Percentiles rank a stretch among this genome's conserved stretches.
Conservation (phyloP, 2,113 vertebrate species). For the Speoplatyrhinus poulsoni region DNA sequence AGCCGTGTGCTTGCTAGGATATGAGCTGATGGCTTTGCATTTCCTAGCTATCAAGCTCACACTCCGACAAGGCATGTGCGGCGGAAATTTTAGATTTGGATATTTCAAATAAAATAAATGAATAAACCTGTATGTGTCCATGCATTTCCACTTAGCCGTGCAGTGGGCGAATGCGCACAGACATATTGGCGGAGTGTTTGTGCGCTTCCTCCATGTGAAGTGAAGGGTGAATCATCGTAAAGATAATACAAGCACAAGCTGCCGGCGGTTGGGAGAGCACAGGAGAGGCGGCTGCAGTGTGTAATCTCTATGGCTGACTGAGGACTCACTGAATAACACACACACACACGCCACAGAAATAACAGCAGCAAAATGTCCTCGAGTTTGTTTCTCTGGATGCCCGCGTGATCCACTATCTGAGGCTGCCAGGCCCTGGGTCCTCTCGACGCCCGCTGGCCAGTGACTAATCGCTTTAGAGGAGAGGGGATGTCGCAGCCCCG, state of each 20-base stretch:
- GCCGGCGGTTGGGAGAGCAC: conserved; percentile 36
- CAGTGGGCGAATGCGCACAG: conserved; percentile 1
- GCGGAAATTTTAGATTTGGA: conserved; percentile 11
- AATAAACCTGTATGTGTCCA: neutral
- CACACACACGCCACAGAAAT: conserved; percentile 52
- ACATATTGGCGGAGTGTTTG: conserved; percentile 18
- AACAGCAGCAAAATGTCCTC: conserved; percentile 53
- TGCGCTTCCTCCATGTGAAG: conserved; percentile 51
- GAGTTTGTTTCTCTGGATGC: conserved; percentile 53
- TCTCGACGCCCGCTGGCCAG: conserved; percentile 43
- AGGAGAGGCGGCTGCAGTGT: conserved; percentile 40
- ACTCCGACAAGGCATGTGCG: conserved; percentile 22
- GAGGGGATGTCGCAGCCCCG: conserved; percentile 43
- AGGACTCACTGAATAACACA: conserved; percentile 48
- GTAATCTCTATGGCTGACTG: conserved; percentile 63
- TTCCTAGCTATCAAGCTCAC: conserved; percentile 29
- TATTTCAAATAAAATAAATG: neutral
- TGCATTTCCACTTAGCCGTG: conserved; percentile 30
- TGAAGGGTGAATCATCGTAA: conserved; percentile 61
- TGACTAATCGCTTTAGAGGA: conserved; percentile 64
- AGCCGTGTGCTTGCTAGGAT: conserved; percentile 32
- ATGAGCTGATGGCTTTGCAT: conserved; percentile 29
- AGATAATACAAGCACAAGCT: conserved; percentile 61
- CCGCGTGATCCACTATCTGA: conserved; percentile 59
- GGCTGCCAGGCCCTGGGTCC: conserved; percentile 61